Percentiles rank a stretch among this genome's conserved stretches.
Conservation (phyloP, 2,888 invertebrate species). For the Dione vanillae region DNA sequence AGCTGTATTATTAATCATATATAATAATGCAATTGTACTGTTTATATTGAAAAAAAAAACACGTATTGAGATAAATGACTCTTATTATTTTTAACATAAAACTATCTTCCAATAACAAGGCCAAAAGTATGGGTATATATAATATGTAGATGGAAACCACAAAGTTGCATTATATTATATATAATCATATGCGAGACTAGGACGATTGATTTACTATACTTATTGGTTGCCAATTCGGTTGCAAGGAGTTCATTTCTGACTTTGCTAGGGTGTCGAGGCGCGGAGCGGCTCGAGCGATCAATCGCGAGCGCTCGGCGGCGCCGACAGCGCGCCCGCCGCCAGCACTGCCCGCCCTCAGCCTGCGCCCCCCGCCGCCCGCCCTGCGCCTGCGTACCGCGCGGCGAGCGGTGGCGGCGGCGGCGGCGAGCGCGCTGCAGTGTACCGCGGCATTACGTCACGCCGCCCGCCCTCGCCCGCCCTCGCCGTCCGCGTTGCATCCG, state of each 20-base stretch:
- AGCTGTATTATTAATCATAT: no score
- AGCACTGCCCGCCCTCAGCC: slow-evolving; percentile 29
- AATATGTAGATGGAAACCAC: background rate
- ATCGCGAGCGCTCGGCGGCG: slow-evolving; percentile 28
- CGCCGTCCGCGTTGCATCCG: slow-evolving; percentile 25
- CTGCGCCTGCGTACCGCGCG: slow-evolving; percentile 33
- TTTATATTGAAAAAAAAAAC: no score
- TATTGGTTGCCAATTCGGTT: background rate
- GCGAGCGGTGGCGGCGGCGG: slow-evolving; percentile 42
- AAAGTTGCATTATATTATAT: background rate
- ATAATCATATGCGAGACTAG: background rate
- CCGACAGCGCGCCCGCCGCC: slow-evolving; percentile 30
- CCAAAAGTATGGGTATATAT: background rate
- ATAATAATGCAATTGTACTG: no score
- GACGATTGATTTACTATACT: background rate
- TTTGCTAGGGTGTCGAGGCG: slow-evolving; percentile 1
- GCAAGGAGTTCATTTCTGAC: background rate
- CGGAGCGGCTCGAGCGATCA: slow-evolving; percentile 28
- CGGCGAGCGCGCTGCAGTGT: slow-evolving; percentile 58
- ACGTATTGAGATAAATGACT: no score
- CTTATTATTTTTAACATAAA: no score
- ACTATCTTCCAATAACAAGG: no score
- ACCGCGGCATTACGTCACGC: slow-evolving; percentile 63
- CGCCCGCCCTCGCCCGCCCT: slow-evolving; percentile 5
- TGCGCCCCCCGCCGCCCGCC: slow-evolving; percentile 17